phyloP scores from a whole-genome alignment of 2,888 invertebrate species.

The Metalampra italica region DNA sequence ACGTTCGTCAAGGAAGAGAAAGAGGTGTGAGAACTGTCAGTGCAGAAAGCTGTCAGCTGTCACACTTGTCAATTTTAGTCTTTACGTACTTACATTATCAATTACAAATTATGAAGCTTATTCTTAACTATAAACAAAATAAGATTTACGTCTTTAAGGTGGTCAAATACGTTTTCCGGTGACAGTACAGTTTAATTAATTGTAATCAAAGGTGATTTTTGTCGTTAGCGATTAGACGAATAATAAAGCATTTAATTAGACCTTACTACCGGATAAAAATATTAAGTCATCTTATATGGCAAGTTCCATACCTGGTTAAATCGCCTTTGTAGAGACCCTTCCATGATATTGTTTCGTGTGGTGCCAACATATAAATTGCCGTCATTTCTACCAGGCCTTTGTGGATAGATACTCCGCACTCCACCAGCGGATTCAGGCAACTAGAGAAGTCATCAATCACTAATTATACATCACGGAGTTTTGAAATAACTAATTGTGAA shows the following conservation, averaged over 20 bases:
- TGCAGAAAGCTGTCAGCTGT: too few relatives aligned
- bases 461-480: background rate
- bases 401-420: slow-evolving; percentile 92
- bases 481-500: too few relatives aligned
- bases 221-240: background rate
- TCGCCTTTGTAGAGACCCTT: slow-evolving; percentile 92
- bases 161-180: too few relatives aligned
- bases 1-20: too few relatives aligned
- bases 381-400: slow-evolving; percentile 91
- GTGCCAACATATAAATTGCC: slow-evolving; percentile 95
- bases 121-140: too few relatives aligned
- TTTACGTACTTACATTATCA: too few relatives aligned
- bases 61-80: too few relatives aligned
- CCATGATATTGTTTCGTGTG: slow-evolving; percentile 91
- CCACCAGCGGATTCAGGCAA: slow-evolving; percentile 93
- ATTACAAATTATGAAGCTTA: too few relatives aligned
- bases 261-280: too few relatives aligned
- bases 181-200: background rate
- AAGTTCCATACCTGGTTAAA: slow-evolving; percentile 83
- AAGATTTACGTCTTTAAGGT: too few relatives aligned
- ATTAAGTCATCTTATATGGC: too few relatives aligned
- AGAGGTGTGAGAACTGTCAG: too few relatives aligned
- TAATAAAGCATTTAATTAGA: background rate
- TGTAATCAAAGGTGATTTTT: background rate
- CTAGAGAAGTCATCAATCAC: slow-evolving; percentile 69